Evolutionary conservation across 1,140 invertebrate species (phyloP), one percentile per base, ranked within the genome.

Genomic region (Scaptomyza montana): DNA sequence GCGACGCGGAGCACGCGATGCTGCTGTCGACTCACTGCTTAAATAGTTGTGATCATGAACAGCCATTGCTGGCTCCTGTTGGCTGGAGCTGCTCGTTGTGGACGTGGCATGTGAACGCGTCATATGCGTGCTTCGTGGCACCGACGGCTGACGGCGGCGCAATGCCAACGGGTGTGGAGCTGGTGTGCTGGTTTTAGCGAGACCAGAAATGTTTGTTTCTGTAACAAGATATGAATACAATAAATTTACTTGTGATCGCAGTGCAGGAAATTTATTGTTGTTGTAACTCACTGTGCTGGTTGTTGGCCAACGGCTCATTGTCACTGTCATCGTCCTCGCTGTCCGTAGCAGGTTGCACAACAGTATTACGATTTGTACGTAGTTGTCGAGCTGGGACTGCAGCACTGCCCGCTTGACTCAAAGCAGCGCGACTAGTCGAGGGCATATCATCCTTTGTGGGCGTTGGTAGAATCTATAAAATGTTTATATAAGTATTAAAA

Each of bases 1-100:
- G 5, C 90, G 86, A 16, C 90, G 70, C 13, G 87, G 53, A n/a
- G 70, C 70, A 12, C 75, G 74, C 9, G 65, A 47, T 10, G 80
- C 77, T 13, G 70, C 74, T 21, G 65, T 53, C 33, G 85, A 78
- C 10, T 71, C 78, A 49, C 63, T 82, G 30, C 80, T 87, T 47
- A 91, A 59, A 77, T 92, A 92, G 36, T 92, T 92, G 60, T 92
- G 91, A 77, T 92, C 91, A 12, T 84, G 80, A 0, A 80, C 77
- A 30, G 87, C 60, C 59, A 71, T 51, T 30, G 63, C 46, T 0
- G 82, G 57, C 25, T 69, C 65, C 67, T 49, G 66, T 25, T 25
- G 70, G 12, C 53, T 65, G 12, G 79, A 57, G 25, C 73, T 72
- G 19, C 77, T 70, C 2, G 74, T 89, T n/a, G 89, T 89, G 12